Evolutionary conservation across 2,888 invertebrate genomes (phyloP).

Genomic region (Diaprepes abbreviatus): DNA sequence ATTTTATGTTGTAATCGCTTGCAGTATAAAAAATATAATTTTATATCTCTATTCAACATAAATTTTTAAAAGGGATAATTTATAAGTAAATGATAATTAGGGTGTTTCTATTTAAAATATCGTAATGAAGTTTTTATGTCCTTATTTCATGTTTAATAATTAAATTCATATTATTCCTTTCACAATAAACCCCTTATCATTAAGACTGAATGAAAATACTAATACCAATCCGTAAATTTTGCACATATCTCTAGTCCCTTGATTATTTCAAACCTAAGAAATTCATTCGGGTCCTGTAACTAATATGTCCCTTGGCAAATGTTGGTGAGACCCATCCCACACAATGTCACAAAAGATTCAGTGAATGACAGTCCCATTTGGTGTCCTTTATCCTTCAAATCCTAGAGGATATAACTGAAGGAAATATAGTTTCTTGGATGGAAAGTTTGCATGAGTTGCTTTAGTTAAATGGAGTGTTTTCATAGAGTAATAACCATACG

Average conservation of each 20-base stretch:
- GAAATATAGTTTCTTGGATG: background rate
- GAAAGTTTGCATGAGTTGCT: background rate
- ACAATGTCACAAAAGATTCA: conserved; percentile 12
- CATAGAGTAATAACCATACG: background rate
- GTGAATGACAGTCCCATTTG: conserved; percentile 4
- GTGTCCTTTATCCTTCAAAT: conserved; percentile 20
- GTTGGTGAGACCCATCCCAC: conserved; percentile 10
- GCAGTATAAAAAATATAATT: too few species aligned
- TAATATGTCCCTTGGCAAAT: conserved; percentile 16
- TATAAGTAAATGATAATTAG: too few species aligned
- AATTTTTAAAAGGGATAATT: too few species aligned
- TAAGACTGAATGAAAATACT: too few species aligned
- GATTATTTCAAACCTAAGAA: background rate
- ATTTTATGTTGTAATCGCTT: too few species aligned
- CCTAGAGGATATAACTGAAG: conserved; percentile 3
- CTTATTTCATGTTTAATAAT: too few species aligned
- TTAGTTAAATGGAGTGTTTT: background rate
- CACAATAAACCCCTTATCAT: too few species aligned
- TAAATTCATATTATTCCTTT: too few species aligned
- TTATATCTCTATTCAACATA: too few species aligned
- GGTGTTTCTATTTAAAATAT: too few species aligned
- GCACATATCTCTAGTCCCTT: background rate
- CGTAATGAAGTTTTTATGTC: too few species aligned
- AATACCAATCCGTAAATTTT: too few species aligned
- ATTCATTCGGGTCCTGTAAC: conserved; percentile 4